Evolutionary conservation across 2,113 vertebrate species (phyloP).

Genomic region (Lathamus discolor): DNA sequence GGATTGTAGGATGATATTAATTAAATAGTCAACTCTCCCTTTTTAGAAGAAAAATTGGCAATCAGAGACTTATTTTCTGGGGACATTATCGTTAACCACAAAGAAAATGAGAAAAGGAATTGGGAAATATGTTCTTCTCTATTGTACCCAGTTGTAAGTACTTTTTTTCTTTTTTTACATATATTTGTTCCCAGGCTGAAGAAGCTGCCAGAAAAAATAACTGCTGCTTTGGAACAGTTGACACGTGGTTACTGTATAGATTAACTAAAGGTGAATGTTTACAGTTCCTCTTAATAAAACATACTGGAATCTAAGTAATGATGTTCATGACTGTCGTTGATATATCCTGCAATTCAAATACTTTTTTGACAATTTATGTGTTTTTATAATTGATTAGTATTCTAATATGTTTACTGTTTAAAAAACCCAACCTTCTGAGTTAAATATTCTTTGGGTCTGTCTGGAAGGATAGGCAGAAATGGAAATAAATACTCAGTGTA

Average conservation of each 20-base stretch:
- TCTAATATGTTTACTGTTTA: not conserved
- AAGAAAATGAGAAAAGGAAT: not conserved
- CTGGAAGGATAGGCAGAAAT: not conserved
- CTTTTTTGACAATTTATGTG: not conserved
- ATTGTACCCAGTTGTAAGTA: not conserved
- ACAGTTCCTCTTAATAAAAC: not conserved
- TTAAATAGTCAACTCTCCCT: fast-evolving
- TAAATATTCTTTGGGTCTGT: not conserved
- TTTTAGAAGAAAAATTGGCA: not conserved
- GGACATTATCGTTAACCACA: not conserved
- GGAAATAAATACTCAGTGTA: not conserved
- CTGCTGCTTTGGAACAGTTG: slow-evolving; percentile 95
- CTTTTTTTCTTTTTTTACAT: not conserved
- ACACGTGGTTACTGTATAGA: slow-evolving; percentile 92
- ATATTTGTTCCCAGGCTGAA: slow-evolving; percentile 76
- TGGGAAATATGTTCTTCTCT: not conserved
- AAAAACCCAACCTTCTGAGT: not conserved
- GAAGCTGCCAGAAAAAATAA: slow-evolving; percentile 81
- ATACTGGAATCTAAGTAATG: not conserved
- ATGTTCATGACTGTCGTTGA: not conserved
- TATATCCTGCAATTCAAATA: not conserved
- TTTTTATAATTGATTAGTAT: not conserved
- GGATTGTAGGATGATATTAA: not conserved
- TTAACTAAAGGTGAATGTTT: slow-evolving; percentile 86
- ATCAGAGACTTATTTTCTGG: not conserved